Base-by-base conservation (phyloP, 2,888 invertebrate genomes). In the Dynastes grantii region DNA sequence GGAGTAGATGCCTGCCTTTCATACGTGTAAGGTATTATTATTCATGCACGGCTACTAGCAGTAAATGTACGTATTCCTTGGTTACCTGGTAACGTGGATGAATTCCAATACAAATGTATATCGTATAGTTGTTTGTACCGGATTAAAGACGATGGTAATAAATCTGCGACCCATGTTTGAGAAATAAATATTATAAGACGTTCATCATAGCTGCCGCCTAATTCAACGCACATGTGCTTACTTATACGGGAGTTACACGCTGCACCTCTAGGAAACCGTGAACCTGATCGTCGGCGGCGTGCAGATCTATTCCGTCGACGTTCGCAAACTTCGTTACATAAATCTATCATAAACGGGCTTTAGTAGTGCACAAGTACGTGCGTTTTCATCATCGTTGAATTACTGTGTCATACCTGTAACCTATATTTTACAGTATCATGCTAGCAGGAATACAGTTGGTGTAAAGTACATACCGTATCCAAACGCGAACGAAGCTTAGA, bases 101-200 rank as follows among this genome's bases (percentile, higher is more conserved):
- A 58, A 73, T 73, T 58, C 45, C 40, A 40, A 58, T 22, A 58
- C 58, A 58, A 73, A 40, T 73, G 22, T 58, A 40, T 58, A 22
- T 58, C 58, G 16, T 73, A 58, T 58, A 73, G 40, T 16, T 73
- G 51, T 73, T 73, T 73, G 73, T 73, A 73, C 40, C 55, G 58
- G 73, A 73, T 73, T 73, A 73, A 37, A 73, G 73, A 73, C 58
- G 37, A 8, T 58, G 58, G 73, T 16, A 73, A 61, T 73, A 73
- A 73, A 73, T 73, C 73, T 73, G 58, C 58, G 27, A 73, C 73
- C 58, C 73, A 73, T 73, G 73, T 73, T 73, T 73, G 73, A 58
- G 58, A 73, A 73, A 73, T 73, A 73, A 73, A 73, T 73, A 73
- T 73, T 73, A 40, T 73, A 73, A 73, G 58, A 73, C 45, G 45